phyloP scores from a whole-genome alignment of 64 coral and sea anemone species.

The Trachythela sp. region DNA sequence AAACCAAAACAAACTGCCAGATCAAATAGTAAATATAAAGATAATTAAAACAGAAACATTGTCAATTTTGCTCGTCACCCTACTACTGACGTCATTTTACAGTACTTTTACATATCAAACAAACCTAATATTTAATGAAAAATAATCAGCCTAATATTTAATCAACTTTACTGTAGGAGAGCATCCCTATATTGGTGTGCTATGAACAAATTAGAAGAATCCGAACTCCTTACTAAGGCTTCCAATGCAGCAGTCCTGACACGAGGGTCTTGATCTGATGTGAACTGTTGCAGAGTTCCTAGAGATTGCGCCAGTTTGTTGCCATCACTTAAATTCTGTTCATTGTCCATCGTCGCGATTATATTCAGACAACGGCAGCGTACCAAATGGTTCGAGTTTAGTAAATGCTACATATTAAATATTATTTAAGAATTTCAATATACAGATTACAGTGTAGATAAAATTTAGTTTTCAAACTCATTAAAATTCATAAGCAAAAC shows the following conservation, averaged over 20 bases:
- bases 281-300: conserved; percentile 46
- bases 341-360: conserved; percentile 48
- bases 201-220: not conserved
- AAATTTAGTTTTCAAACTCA: no score
- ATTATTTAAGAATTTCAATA: no score
- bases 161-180: no score
- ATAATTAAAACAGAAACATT: no score
- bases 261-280: conserved; percentile 84
- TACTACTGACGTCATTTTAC: no score
- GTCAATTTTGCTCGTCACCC: no score
- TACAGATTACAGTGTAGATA: not conserved
- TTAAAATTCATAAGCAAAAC: no score
- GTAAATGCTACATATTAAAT: conserved; percentile 55
- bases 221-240: conserved; percentile 65
- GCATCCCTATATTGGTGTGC: not conserved
- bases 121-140: no score
- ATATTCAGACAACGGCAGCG: conserved; percentile 72
- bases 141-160: no score
- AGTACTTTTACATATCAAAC: no score
- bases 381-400: conserved; percentile 70
- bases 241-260: conserved; percentile 84
- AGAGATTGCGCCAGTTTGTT: conserved; percentile 34
- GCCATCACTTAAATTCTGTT: conserved; percentile 29
- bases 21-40: no score
- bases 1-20: no score